These are phyloP conservation scores for Notechis scutatus DNA, from an alignment of 2,113 vertebrate species.

Conservation along the genomic window DNA sequence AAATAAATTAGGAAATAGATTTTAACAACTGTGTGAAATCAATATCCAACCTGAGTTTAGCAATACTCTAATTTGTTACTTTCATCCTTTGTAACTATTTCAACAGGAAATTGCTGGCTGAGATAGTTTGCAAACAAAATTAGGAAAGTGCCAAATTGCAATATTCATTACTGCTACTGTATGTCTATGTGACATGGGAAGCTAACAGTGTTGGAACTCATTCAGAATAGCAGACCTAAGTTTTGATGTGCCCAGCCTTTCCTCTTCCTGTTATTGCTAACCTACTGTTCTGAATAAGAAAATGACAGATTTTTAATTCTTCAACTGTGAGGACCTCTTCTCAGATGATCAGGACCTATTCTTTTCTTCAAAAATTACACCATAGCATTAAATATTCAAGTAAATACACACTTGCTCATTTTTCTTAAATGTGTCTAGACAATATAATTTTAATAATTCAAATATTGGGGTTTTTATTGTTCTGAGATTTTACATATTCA, in stretches of 20 bases:
- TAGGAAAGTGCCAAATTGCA: neutral
- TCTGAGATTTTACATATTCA: neutral
- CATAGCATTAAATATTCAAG: neutral
- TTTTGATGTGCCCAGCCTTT: neutral
- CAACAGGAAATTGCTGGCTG: neutral
- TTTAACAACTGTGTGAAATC: neutral
- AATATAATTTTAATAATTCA: neutral
- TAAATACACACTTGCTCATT: neutral
- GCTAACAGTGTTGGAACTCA: neutral
- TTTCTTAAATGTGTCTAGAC: neutral
- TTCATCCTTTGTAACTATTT: neutral
- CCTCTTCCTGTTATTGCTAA: neutral
- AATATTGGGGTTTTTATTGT: neutral
- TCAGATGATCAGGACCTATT: neutral
- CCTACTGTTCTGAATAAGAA: neutral
- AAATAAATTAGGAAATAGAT: neutral
- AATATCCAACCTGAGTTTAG: neutral
- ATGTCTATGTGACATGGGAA: neutral
- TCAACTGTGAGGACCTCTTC: neutral
- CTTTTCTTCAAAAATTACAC: neutral
- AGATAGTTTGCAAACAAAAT: neutral
- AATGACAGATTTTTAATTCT: neutral
- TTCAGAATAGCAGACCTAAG: constrained; percentile 5
- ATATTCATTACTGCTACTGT: neutral
- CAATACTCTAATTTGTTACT: neutral